phyloP scores from a whole-genome alignment of 2,888 invertebrate species.

The Cistogaster globosa region DNA sequence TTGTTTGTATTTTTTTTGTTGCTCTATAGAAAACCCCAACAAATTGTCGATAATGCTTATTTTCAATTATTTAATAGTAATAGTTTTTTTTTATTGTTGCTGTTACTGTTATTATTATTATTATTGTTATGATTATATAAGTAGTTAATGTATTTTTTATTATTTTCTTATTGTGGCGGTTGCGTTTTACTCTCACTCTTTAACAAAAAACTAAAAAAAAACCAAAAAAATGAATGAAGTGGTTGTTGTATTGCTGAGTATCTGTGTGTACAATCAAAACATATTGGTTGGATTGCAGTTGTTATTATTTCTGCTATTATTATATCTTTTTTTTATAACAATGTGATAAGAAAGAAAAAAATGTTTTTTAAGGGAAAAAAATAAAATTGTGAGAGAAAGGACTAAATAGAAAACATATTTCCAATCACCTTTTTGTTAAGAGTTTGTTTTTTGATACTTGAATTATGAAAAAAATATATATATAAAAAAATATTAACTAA shows the following conservation, averaged over 20 bases:
- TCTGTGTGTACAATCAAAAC: slow-evolving; percentile 58
- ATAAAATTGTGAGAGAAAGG: slow-evolving; percentile 5
- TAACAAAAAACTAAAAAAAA: slow-evolving; percentile 23
- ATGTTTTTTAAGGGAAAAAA: slow-evolving; percentile 52
- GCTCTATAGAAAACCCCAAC: slow-evolving; percentile 31
- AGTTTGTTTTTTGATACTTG: slow-evolving; percentile 45
- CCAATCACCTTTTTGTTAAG: slow-evolving; percentile 69
- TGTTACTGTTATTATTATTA: slow-evolving; percentile 37
- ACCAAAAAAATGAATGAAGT: neutral
- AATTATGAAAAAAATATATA: slow-evolving; percentile 43
- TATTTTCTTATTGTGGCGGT: slow-evolving; percentile 23
- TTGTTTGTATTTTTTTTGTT: neutral
- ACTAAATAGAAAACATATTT: slow-evolving; percentile 60
- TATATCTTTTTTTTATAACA: slow-evolving; percentile 44
- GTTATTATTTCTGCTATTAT: slow-evolving; percentile 48
- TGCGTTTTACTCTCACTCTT: slow-evolving; percentile 40
- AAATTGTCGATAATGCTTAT: slow-evolving; percentile 59
- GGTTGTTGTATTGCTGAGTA: slow-evolving; percentile 17
- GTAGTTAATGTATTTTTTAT: slow-evolving; percentile 67
- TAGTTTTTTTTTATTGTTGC: slow-evolving; percentile 57
- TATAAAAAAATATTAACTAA: slow-evolving; percentile 54
- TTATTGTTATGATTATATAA: slow-evolving; percentile 59
- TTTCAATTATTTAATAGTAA: slow-evolving; percentile 67
- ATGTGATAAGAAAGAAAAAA: slow-evolving; percentile 19
- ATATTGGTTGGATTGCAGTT: slow-evolving; percentile 44